These are phyloP conservation scores for Montipora capitata DNA, from an alignment of 92 coral and sea anemone species.

Conservation along the genomic window DNA sequence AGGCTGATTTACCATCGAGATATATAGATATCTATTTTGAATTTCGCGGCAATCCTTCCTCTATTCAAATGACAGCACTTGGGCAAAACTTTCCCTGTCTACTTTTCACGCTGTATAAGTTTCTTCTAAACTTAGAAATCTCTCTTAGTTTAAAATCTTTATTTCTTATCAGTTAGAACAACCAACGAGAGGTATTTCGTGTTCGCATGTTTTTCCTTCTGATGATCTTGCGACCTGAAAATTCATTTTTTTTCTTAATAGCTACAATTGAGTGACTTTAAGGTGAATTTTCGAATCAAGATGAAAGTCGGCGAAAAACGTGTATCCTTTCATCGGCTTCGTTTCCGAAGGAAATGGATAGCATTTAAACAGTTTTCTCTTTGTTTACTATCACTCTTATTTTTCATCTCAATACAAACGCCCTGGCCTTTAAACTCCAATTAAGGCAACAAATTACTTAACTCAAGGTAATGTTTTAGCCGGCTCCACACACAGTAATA, in stretches of 20 bases:
- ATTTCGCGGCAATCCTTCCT: no score
- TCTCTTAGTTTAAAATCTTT: no score
- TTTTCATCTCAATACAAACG: constrained; percentile 15
- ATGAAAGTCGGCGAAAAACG: not conserved
- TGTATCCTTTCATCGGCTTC: not conserved
- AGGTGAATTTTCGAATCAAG: not conserved
- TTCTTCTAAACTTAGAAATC: not conserved
- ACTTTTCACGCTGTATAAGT: no score
- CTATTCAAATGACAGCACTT: no score
- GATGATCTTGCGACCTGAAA: no score
- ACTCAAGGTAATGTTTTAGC: constrained; percentile 25
- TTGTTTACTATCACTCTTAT: constrained; percentile 37
- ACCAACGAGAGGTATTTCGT: not conserved
- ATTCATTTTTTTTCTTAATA: no score
- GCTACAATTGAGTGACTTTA: no score
- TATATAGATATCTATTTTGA: no score
- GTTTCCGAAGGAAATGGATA: constrained; percentile 31
- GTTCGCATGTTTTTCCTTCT: no score
- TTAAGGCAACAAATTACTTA: constrained; percentile 10
- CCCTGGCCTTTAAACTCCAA: constrained; percentile 27
- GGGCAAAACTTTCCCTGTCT: no score
- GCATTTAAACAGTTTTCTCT: constrained; percentile 5
- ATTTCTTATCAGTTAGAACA: no score
- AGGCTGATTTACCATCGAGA: no score
- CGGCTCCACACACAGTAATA: constrained; percentile 31